Conservation (phyloP, 2,797 vertebrate species). For the Onychomys leucogaster region DNA sequence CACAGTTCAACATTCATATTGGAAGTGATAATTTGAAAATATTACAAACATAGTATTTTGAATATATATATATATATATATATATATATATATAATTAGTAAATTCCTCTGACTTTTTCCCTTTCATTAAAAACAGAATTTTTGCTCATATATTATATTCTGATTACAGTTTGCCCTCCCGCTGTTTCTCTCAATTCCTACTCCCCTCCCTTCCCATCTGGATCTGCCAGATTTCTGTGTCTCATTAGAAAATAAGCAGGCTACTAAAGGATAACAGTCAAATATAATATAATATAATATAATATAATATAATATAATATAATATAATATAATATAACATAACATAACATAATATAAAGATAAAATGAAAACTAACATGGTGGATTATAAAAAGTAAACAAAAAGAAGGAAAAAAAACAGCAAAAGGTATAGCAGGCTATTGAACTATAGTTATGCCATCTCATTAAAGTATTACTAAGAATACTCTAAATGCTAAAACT, state of each 20-base stretch:
- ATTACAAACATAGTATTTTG: neutral
- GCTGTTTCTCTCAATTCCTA: neutral
- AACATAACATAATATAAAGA: neutral
- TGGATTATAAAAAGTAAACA: neutral
- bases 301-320: neutral
- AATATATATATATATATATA: neutral
- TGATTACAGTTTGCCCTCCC: too few relatives aligned
- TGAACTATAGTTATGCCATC: neutral
- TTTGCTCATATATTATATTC: neutral
- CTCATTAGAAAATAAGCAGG: neutral
- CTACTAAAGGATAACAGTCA: neutral
- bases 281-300: neutral
- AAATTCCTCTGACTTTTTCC: neutral
- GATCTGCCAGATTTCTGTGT: neutral
- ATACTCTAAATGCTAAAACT: neutral
- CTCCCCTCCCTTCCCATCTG: neutral
- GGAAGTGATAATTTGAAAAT: neutral
- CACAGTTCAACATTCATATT: neutral
- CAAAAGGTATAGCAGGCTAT: neutral
- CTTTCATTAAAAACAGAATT: neutral
- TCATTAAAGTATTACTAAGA: neutral
- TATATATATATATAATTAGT: neutral
- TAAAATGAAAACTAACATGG: neutral
- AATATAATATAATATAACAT: neutral
- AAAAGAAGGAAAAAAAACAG: neutral